These are phyloP conservation scores for Sarcophaga bullata DNA, from an alignment of 1,140 invertebrate genomes.

Conservation along the genomic window DNA sequence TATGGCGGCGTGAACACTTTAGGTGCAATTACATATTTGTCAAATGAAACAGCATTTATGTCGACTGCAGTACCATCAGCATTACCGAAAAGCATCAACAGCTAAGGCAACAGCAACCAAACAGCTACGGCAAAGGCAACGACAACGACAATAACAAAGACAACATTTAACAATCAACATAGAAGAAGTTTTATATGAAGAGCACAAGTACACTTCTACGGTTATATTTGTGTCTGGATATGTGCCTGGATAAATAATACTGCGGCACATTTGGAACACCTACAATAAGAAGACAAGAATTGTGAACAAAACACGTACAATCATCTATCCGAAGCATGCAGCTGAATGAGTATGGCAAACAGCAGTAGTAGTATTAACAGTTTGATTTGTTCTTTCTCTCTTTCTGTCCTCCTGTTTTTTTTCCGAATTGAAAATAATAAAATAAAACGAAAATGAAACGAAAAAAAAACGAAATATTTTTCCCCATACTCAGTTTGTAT, in stretches of 20 bases:
- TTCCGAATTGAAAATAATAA: no score
- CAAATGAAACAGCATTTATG: slow-evolving; percentile 59
- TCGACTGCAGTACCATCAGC: not conserved
- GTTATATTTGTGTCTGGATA: not conserved
- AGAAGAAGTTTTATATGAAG: no score
- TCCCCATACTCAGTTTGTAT: not conserved
- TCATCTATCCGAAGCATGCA: not conserved
- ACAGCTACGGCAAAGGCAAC: no score
- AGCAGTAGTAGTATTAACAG: not conserved
- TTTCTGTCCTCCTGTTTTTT: no score
- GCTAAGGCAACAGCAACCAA: no score
- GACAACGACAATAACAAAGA: no score
- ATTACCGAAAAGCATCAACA: no score
- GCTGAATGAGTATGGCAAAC: not conserved
- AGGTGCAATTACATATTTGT: slow-evolving; percentile 59
- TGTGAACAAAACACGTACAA: not conserved
- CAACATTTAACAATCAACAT: no score
- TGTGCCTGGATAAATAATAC: not conserved
- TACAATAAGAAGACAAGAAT: not conserved
- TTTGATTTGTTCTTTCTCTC: no score
- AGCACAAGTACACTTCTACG: no score
- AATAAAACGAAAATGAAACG: no score
- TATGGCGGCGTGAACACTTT: slow-evolving; percentile 48
- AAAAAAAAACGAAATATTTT: no score
- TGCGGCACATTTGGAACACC: not conserved